Evolutionary conservation across 64 coral and sea anemone species (phyloP), one percentile per base, ranked within the genome.

Genomic region (Dendrophyllia cribrosa): DNA sequence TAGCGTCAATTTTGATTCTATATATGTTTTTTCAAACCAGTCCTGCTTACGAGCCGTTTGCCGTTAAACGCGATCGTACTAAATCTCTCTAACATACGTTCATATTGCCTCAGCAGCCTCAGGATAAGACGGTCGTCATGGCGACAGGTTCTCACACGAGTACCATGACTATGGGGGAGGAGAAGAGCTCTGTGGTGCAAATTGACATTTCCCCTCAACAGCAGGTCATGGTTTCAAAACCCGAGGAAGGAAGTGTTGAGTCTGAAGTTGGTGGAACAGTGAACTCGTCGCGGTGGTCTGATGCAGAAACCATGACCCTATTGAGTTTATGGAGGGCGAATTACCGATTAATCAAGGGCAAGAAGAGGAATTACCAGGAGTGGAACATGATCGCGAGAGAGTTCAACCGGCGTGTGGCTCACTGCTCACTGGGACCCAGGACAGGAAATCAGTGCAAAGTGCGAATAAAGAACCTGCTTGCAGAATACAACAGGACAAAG

Each of bases 381-480:
- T 97, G 95, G 95, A 93, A 97, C 66, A 66, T 89, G 85, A 97
- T 97, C 25, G 95, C 95, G 0, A 90, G 80, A 19, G 95, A 97
- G 48, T 94, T 97, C 15, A 97, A 97, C 75, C 78, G 87, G 46
- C 82, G 92, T 10, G 51, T 83, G 7, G 93, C 89, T 20, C 70
- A 71, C 17, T 87, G 77, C 26, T 89, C 86, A 11, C 77, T 97
- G 0, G 95, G 95, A 6, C 95, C 95, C 25, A 44, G 95, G 16
- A 97, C 88, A 0, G 95, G 95, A n/a, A 88, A 92, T 53, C 95
- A 97, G 92, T 97, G 95, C 23, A 97, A 97, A 56, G 93, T 97
- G 85, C 82, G 95, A 1, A 90, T 97, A 44, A 97, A 97, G 70
- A 97, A 97, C 59, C 72, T 97, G 12, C 85, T 93, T 4, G 92